These are phyloP conservation scores for Laupala kohalensis DNA, from an alignment of 1,140 invertebrate genomes.

Conservation along the genomic window DNA sequence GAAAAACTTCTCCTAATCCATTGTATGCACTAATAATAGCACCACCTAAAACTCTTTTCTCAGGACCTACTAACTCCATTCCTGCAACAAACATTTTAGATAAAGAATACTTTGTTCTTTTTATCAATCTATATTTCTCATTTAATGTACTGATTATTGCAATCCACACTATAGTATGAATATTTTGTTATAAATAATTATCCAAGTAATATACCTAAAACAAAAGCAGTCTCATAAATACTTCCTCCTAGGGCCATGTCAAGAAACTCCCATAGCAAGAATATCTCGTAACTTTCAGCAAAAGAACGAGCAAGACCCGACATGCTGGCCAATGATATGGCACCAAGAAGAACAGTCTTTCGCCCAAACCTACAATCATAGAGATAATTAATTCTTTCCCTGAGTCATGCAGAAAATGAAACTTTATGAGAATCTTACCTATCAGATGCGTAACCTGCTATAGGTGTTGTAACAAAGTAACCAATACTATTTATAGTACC, in stretches of 20 bases:
- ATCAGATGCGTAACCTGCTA: slow-evolving; percentile 42
- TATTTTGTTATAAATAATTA: slow-evolving; percentile 5
- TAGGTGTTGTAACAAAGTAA: slow-evolving; percentile 39
- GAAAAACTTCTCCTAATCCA: slow-evolving; percentile 51
- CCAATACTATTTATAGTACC: slow-evolving; percentile 46
- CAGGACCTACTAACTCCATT: slow-evolving; percentile 62
- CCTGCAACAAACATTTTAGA: slow-evolving; percentile 37
- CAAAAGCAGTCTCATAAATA: slow-evolving; percentile 45
- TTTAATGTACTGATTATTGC: slow-evolving; percentile 19
- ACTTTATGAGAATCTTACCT: slow-evolving; percentile 26
- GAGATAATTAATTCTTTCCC: background rate
- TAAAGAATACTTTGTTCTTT: background rate
- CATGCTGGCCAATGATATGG: slow-evolving; percentile 31
- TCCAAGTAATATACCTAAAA: slow-evolving; percentile 33
- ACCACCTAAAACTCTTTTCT: slow-evolving; percentile 56
- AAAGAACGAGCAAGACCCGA: slow-evolving; percentile 49
- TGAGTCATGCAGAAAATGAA: background rate
- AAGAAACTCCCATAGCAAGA: slow-evolving; percentile 48
- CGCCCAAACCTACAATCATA: slow-evolving; percentile 42
- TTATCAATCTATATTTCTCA: slow-evolving; percentile 7
- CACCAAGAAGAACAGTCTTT: slow-evolving; percentile 39
- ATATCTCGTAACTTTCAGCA: slow-evolving; percentile 45
- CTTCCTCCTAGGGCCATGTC: slow-evolving; percentile 46
- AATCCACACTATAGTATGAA: background rate
- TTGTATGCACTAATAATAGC: slow-evolving; percentile 55